phyloP scores from a whole-genome alignment of 2,113 vertebrate species.

The Pithys albifrons region DNA sequence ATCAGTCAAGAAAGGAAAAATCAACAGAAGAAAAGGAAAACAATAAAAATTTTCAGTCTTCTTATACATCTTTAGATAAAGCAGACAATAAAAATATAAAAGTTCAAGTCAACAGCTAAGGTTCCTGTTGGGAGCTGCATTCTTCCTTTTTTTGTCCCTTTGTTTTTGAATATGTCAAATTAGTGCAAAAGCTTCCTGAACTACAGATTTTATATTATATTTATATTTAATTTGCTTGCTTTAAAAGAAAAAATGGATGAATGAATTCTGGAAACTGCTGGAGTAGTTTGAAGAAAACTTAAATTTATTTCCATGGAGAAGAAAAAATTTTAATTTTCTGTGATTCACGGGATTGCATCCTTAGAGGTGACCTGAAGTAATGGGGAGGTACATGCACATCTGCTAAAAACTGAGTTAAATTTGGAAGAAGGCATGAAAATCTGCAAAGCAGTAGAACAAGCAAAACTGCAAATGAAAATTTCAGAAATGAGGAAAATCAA shows the following conservation, averaged over 20 bases:
- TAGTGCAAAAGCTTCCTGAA: not conserved
- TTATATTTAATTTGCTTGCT: not conserved
- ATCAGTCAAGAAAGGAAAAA: not conserved
- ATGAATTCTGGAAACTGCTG: not conserved
- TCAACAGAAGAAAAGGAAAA: not conserved
- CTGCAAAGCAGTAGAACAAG: slow-evolving; percentile 16
- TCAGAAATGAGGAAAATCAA: not conserved
- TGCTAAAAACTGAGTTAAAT: not conserved
- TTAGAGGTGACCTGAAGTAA: not conserved
- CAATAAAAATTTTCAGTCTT: not conserved
- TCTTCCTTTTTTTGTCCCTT: not conserved
- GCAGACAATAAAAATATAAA: not conserved
- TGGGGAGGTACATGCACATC: not conserved
- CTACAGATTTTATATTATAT: not conserved
- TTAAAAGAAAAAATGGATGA: not conserved
- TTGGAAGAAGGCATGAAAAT: not conserved
- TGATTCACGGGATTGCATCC: not conserved
- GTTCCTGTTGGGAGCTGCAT: not conserved
- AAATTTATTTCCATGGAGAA: not conserved
- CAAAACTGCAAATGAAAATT: not conserved
- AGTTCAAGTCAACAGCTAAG: not conserved
- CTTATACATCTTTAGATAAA: not conserved
- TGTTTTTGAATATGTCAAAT: not conserved
- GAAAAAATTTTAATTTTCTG: not conserved
- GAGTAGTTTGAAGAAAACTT: not conserved